These are phyloP conservation scores for Lutraria lutraria DNA, from an alignment of 2,888 invertebrate species.

Conservation along the genomic window DNA sequence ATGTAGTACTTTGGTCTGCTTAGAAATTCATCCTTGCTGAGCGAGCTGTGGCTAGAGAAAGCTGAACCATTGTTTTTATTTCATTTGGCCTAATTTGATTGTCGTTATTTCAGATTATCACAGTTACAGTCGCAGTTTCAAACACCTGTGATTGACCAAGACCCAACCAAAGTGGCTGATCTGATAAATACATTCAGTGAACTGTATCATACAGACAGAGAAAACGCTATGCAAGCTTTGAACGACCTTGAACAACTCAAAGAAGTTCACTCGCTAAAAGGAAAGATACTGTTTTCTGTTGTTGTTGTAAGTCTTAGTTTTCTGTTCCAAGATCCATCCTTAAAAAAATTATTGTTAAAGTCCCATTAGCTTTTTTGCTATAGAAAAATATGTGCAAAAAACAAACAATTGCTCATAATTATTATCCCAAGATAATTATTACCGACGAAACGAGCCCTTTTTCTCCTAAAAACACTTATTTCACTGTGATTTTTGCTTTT, in stretches of 20 bases:
- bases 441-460: too few relatives aligned
- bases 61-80: too few relatives aligned
- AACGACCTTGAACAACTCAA: slow-evolving; percentile 93
- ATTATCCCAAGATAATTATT: too few relatives aligned
- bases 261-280: slow-evolving; percentile 95
- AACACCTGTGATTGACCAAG: neutral
- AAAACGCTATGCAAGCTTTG: slow-evolving; percentile 94
- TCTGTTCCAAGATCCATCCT: neutral
- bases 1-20: too few relatives aligned
- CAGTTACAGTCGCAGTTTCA: slow-evolving; percentile 73
- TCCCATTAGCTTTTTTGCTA: too few relatives aligned
- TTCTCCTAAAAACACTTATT: too few relatives aligned
- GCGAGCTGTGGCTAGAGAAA: too few relatives aligned
- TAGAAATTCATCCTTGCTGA: too few relatives aligned
- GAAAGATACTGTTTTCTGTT: slow-evolving; percentile 97
- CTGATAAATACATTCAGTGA: slow-evolving; percentile 93
- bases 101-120: slow-evolving; percentile 79
- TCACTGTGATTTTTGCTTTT: too few relatives aligned
- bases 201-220: slow-evolving; percentile 94
- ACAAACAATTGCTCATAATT: too few relatives aligned
- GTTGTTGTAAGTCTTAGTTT: slow-evolving; percentile 92
- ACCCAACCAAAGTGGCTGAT: slow-evolving; percentile 84
- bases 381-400: too few relatives aligned
- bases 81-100: neutral
- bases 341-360: too few relatives aligned